Evolutionary conservation across 2,797 vertebrate species (phyloP), one percentile per base, ranked within the genome.

Genomic region (Rhinophrynus dorsalis): DNA sequence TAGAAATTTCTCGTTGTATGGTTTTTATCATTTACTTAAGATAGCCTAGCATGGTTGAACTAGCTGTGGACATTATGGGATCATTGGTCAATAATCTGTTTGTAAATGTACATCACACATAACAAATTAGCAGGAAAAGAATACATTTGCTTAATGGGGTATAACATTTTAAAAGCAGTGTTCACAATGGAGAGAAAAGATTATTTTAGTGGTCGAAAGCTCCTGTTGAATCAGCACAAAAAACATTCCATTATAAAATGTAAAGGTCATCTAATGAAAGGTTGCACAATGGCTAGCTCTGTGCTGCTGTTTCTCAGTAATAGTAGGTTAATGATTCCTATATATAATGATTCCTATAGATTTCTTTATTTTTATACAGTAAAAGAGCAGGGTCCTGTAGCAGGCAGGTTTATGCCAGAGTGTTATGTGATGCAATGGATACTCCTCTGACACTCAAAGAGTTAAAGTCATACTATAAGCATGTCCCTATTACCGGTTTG

Each of bases 111-210:
- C 32, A 42, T 64, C 52, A 48, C 42, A 26, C 42, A 57, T 65
- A 57, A 72, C 60, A 65, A 64, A 72, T 72, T 64, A 72, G 51
- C 68, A 64, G 60, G 12, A 40, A 64, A 57, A 57, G 56, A 72
- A 57, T 64, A 64, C 68, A 72, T 72, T 65, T 64, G 60, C 68
- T 57, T 65, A 72, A 72, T 72, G 68, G 60, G 60, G 40, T 50
- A 65, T 72, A 18, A 37, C 67, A 61, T 48, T 69, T 69, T 37
- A 63, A 59, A 48, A 4, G 42, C 35, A 33, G 61, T 50, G 47
- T 35, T 61, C 47, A 51, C 24, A 30, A 26, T 44, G 38, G 26
- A 37, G 51, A 47, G 24, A 62, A 50, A 58, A 47, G 42, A 64
- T 56, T 57, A 48, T 63, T 63, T 55, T 30, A 56, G 35, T 38